Base-by-base conservation (phyloP, 2,888 invertebrate species). In the Limenitis camilla region DNA sequence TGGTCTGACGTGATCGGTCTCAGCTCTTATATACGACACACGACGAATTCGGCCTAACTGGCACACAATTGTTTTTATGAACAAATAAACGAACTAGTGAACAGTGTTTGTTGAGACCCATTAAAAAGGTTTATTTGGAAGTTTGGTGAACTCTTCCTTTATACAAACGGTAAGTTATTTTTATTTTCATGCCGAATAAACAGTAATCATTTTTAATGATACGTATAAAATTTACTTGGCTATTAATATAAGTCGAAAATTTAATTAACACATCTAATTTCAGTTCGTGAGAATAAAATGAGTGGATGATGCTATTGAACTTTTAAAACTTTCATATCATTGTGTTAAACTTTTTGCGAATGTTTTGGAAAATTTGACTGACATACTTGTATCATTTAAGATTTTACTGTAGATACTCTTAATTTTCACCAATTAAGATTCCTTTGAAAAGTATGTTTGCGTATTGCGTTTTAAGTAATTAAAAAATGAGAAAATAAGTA, bases 51-150 rank as follows among this genome's bases (percentile, higher is more conserved):
- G 59, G 55, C 59, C 54, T 61, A 56, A 62, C 65, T 57, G 62
- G 61, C 55, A 61, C 59, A 55, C 60, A 56, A 61, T 64, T 65
- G 63, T 69, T 68, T 55, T 62, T 53, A 58, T 49, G 56, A 63
- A 61, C 61, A 58, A 66, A 61, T 53, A 52, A 58, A 62, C 56
- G 50, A 62, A 60, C 56, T 50, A 57, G 78, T 79, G 78, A 68
- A 62, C 56, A 67, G 77, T 80, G 82, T 69, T 71, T 71, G 66
- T 71, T 73, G 50, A 64, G 61, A 61, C 33, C 38, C 48, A 54
- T 69, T 68, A 40, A 60, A 64, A 61, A 59, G 58, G 65, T 63
- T 69, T 49, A 45, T 36, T 43, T 39, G 35, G 49, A 38, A 36
- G 40, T 49, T 51, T 51, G 30, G 40, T 45, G 50, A 51, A 49